These are phyloP conservation scores for Salvator merianae DNA, from an alignment of 2,113 vertebrate species.

Conservation along the genomic window DNA sequence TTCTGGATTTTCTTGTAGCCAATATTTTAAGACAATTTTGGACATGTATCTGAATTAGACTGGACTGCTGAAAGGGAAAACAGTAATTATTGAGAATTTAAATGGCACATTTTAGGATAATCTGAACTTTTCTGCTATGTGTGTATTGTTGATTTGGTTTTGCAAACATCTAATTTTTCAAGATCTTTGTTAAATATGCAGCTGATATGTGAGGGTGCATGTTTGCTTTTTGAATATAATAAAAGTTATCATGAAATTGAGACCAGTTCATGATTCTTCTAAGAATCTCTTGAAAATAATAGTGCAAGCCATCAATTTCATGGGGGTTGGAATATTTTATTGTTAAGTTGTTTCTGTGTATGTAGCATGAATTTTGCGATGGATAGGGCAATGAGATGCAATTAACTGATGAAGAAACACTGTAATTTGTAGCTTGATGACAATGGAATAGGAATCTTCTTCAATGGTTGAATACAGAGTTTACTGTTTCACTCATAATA, in stretches of 20 bases:
- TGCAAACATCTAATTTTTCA: slow-evolving; percentile 30
- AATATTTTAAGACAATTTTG: slow-evolving; percentile 49
- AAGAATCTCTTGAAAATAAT: background rate
- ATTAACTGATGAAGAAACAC: slow-evolving; percentile 44
- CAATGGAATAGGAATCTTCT: background rate
- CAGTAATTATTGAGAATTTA: slow-evolving; percentile 61
- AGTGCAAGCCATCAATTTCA: background rate
- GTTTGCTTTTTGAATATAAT: slow-evolving; percentile 57
- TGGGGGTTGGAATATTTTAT: slow-evolving; percentile 14
- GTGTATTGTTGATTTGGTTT: slow-evolving; percentile 50
- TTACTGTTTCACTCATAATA: slow-evolving; percentile 17
- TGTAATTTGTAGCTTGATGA: slow-evolving; percentile 34
- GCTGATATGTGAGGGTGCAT: background rate
- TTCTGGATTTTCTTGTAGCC: slow-evolving; percentile 63
- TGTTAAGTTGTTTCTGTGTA: slow-evolving; percentile 36
- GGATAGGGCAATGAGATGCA: background rate
- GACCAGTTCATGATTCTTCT: slow-evolving; percentile 1
- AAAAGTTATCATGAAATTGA: slow-evolving; percentile 59
- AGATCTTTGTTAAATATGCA: slow-evolving; percentile 11
- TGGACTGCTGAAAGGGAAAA: slow-evolving; percentile 43
- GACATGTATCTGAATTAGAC: slow-evolving; percentile 38
- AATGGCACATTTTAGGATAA: slow-evolving; percentile 45
- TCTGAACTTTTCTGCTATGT: slow-evolving; percentile 35
- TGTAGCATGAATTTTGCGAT: slow-evolving; percentile 5
- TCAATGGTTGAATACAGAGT: background rate